phyloP scores from a whole-genome alignment of 2,888 invertebrate species.

The Leucozona laternaria region DNA sequence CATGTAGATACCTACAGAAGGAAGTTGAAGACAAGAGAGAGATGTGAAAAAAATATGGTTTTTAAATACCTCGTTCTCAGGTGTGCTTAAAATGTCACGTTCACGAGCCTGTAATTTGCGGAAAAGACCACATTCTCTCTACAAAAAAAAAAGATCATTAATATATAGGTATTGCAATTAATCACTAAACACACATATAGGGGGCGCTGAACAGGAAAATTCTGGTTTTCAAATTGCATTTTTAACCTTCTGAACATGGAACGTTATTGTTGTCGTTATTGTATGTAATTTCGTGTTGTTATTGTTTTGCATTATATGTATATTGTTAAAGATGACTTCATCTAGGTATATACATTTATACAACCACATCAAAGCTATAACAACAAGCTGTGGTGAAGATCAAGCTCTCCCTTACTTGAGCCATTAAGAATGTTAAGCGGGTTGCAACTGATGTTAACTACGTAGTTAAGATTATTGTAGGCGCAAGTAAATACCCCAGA shows the following conservation, averaged over 20 bases:
- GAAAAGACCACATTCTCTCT: conserved; percentile 27
- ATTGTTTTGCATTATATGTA: conserved; percentile 8
- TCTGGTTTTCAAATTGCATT: conserved; percentile 22
- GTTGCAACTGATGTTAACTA: conserved; percentile 15
- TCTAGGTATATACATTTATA: background rate
- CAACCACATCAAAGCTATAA: background rate
- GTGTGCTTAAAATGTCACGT: conserved; percentile 30
- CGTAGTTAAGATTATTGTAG: conserved; percentile 14
- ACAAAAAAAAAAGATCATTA: background rate
- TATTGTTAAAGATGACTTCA: conserved; percentile 26
- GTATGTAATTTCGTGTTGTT: conserved; percentile 1
- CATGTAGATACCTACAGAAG: background rate
- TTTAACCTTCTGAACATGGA: conserved; percentile 26
- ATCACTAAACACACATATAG: background rate
- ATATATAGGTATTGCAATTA: conserved; percentile 6
- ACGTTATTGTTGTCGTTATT: background rate
- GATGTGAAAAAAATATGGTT: background rate
- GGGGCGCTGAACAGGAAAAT: conserved; percentile 7
- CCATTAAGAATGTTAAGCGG: conserved; percentile 19
- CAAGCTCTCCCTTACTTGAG: conserved; percentile 6
- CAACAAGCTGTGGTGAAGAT: conserved; percentile 22
- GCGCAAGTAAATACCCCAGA: background rate
- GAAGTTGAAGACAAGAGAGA: background rate
- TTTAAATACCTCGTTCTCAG: conserved; percentile 1
- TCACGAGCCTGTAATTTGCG: conserved; percentile 2